phyloP scores from a whole-genome alignment of 1,140 invertebrate species.

The Eueides isabella region DNA sequence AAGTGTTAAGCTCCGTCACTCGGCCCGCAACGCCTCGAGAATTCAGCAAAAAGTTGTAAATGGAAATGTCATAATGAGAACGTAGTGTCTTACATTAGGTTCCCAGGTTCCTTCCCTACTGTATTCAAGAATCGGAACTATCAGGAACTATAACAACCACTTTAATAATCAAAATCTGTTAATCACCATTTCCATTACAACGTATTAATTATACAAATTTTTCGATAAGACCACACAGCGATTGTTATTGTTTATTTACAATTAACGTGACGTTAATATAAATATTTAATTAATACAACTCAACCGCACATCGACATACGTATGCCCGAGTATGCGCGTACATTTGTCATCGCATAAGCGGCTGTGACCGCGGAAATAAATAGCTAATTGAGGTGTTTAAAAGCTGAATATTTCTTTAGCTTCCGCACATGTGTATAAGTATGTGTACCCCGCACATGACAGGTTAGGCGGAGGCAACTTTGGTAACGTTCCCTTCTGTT shows the following conservation, averaged over 20 bases:
- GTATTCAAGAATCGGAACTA: too few relatives aligned
- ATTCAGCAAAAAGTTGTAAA: too few relatives aligned
- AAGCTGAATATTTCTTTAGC: constrained; percentile 4
- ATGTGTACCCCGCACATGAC: too few relatives aligned
- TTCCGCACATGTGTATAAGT: too few relatives aligned
- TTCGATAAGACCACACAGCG: background rate
- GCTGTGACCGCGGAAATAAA: constrained; percentile 20
- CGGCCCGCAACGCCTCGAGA: too few relatives aligned
- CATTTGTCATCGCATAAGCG: constrained; percentile 25
- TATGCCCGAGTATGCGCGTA: background rate
- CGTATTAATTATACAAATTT: background rate
- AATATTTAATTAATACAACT: constrained; percentile 34
- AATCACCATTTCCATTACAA: background rate
- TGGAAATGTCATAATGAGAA: too few relatives aligned
- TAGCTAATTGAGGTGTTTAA: constrained; percentile 15
- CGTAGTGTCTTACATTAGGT: too few relatives aligned
- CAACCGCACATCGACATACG: constrained; percentile 9
- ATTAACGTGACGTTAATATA: constrained; percentile 29
- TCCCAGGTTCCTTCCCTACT: too few relatives aligned
- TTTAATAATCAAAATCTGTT: background rate
- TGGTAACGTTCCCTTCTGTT: too few relatives aligned
- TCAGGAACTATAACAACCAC: background rate
- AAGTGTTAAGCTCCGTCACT: too few relatives aligned
- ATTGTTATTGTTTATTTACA: constrained; percentile 32
- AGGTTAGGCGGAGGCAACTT: too few relatives aligned